Conservation (phyloP, 2,113 vertebrate genomes). For the Paratilapia polleni region DNA sequence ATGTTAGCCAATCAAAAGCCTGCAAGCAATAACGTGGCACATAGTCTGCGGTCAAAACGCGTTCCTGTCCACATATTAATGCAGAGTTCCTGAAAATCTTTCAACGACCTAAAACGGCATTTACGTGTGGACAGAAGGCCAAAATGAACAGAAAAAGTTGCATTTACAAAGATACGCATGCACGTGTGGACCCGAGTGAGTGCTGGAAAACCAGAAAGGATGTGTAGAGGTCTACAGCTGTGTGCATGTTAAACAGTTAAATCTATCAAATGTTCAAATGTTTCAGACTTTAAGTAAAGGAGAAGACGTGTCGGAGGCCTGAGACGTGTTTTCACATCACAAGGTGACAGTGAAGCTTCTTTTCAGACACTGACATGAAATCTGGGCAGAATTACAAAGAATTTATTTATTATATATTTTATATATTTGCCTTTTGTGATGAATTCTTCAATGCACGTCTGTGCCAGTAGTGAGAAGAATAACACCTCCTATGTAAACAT, state of each 20-base stretch:
- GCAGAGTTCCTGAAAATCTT: not conserved
- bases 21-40: not conserved
- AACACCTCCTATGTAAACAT: not conserved
- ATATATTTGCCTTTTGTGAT: too few relatives aligned
- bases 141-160: not conserved
- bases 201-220: too few relatives aligned
- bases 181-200: too few relatives aligned
- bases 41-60: not conserved
- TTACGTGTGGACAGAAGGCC: not conserved
- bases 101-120: not conserved
- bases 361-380: too few relatives aligned
- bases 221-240: too few relatives aligned
- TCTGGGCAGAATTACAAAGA: too few relatives aligned
- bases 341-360: not conserved
- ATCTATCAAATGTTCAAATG: rapidly evolving
- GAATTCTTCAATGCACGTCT: rapidly evolving
- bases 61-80: not conserved
- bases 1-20: not conserved
- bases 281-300: not conserved
- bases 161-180: too few relatives aligned
- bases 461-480: rapidly evolving
- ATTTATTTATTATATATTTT: too few relatives aligned
- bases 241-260: not conserved
- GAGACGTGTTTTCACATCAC: not conserved
- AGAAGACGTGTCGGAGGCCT: not conserved